Percentiles rank a stretch among this genome's conserved stretches.
These are phyloP conservation scores for Pedetes capensis DNA, from an alignment of 2,113 vertebrate species.

Conservation along the genomic window DNA sequence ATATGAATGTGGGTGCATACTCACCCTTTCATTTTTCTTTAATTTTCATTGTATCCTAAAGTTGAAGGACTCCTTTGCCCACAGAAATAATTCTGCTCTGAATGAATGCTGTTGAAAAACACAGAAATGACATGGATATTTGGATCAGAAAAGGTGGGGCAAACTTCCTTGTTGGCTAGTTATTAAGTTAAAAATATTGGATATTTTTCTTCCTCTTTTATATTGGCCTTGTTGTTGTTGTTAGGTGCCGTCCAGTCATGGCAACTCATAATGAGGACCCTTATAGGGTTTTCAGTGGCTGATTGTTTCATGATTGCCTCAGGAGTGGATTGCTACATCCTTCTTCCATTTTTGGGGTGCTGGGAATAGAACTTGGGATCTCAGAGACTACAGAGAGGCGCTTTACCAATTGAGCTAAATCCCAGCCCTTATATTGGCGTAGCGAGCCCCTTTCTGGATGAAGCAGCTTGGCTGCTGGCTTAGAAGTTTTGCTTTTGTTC, in stretches of 20 bases:
- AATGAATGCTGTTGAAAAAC: not conserved
- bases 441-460: not conserved
- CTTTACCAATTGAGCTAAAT: too few relatives aligned
- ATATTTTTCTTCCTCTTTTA: not conserved
- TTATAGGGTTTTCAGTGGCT: too few relatives aligned
- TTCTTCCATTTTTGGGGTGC: too few relatives aligned
- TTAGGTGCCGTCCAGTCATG: too few relatives aligned
- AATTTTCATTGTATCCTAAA: not conserved
- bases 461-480: not conserved
- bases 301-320: too few relatives aligned
- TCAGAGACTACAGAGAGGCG: too few relatives aligned
- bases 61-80: not conserved
- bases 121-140: not conserved
- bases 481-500: not conserved
- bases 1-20: rapidly evolving
- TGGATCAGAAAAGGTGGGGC: not conserved
- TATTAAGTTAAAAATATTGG: not conserved
- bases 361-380: too few relatives aligned
- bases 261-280: too few relatives aligned
- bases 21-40: not conserved
- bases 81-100: not conserved
- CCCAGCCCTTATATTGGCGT: not conserved
- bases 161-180: not conserved
- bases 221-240: too few relatives aligned
- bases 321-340: too few relatives aligned